Evolutionary conservation across 2,113 vertebrate genomes (phyloP), one percentile per base, ranked within the genome.

Genomic region (Cygnus atratus): DNA sequence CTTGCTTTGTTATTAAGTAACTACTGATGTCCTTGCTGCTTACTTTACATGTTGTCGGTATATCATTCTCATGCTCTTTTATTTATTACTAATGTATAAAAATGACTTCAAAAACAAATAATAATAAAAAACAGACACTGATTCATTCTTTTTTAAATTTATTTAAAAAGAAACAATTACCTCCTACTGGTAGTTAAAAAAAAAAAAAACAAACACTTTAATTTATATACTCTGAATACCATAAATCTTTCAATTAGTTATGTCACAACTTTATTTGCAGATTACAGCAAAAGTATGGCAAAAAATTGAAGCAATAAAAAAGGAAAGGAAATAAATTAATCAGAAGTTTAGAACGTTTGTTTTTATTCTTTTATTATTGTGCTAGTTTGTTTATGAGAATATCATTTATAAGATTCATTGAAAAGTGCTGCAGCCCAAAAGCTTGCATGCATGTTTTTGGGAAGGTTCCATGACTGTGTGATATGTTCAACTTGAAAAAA

Each of bases 301-400:
- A 97, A 70, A 95, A 97, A 94, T 87, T 62, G 67, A 87, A 92
- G 22, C 73, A 71, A 65, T 98, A 70, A 93, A 83, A 90, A 76
- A 91, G 43, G 90, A 77, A 46, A 97, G 96, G 76, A 70, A 92
- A 83, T 80, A 68, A 88, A 92, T 95, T 55, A 77, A 97, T 93
- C 88, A 82, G 65, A 97, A 91, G 41, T 76, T 98, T 67, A 67
- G 71, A 71, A 97, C 81, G 77, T 98, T 95, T 74, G 52, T 83
- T n/a, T 94, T 94, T 66, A 81, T 84, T 82, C 70, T 88, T 72
- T 94, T 84, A 33, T 72, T 68, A 44, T 16, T 50, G 35, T 62
- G 70, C 85, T 52, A 93, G 29, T 67, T 86, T 84, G 67, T 84
- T 86, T 81, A 88, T 68, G 39, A 86, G 80, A 94, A n/a, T 90